Evolutionary conservation across 2,888 invertebrate genomes (phyloP).

Genomic region (Drosophila greeni): DNA sequence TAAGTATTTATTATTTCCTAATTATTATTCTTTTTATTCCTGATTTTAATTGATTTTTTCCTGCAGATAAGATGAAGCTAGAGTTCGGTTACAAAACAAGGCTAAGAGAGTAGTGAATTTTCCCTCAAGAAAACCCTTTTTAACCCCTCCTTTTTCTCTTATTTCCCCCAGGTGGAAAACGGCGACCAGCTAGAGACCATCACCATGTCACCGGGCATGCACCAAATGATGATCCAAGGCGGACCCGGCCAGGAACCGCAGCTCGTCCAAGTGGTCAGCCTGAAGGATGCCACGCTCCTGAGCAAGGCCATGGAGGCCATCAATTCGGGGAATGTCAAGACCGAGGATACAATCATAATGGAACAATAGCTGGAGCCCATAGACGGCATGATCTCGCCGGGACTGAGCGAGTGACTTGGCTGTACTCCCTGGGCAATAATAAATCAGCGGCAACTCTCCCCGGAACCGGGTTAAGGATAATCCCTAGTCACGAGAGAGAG

Average conservation of each 20-base stretch:
- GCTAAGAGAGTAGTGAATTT: background rate
- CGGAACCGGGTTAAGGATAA: background rate
- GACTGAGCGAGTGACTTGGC: constrained; percentile 31
- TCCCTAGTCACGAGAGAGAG: constrained; percentile 25
- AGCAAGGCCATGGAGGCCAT: constrained; percentile 88
- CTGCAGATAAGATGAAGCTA: background rate
- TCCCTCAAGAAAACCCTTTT: background rate
- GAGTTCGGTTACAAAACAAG: background rate
- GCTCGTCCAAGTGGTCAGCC: constrained; percentile 88
- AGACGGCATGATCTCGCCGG: constrained; percentile 35
- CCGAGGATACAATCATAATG: constrained; percentile 82
- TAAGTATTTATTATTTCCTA: constrained; percentile 45
- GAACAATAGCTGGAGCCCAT: constrained; percentile 71
- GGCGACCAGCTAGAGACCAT: constrained; percentile 87
- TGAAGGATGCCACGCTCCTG: constrained; percentile 90
- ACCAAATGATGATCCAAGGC: constrained; percentile 90
- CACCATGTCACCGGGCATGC: constrained; percentile 87
- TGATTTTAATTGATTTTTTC: constrained; percentile 1
- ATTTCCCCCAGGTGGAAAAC: constrained; percentile 84
- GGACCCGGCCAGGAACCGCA: constrained; percentile 86
- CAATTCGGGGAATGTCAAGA: constrained; percentile 83
- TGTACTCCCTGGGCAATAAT: background rate
- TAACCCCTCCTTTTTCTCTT: background rate
- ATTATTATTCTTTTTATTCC: constrained; percentile 2
- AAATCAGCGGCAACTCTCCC: constrained; percentile 9